Evolutionary conservation across 2,113 vertebrate genomes (phyloP).

Genomic region (Heterocephalus glaber): DNA sequence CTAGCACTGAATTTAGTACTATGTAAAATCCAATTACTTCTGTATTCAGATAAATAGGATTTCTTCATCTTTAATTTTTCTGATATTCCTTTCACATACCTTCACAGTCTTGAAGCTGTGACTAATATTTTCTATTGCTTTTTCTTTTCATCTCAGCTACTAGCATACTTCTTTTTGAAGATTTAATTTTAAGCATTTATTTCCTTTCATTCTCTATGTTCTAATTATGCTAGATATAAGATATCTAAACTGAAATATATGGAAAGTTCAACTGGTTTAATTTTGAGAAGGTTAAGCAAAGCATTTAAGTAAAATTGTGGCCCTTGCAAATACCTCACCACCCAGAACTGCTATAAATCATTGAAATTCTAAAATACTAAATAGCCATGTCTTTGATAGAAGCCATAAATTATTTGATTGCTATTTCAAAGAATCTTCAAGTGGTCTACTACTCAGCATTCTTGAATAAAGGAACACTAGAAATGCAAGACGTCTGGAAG

Average conservation of each 20-base stretch:
- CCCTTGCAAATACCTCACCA: background rate
- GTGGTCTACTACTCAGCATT: background rate
- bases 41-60: background rate
- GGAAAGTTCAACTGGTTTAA: background rate
- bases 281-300: conserved; percentile 28
- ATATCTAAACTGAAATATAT: background rate
- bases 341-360: background rate
- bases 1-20: background rate
- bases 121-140: background rate
- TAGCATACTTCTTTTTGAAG: background rate
- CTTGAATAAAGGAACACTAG: background rate
- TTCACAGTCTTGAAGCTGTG: background rate
- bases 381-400: background rate
- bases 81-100: background rate
- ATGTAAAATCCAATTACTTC: background rate
- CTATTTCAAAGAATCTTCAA: background rate
- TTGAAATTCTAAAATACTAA: background rate
- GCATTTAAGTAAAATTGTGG: background rate
- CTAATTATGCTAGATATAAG: background rate
- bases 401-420: conserved; percentile 23
- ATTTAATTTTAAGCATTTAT: background rate
- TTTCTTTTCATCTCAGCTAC: background rate
- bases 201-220: background rate
- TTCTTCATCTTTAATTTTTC: background rate
- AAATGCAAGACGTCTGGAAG: background rate